Conservation (phyloP, 2,888 invertebrate species). For the Apamea anceps region DNA sequence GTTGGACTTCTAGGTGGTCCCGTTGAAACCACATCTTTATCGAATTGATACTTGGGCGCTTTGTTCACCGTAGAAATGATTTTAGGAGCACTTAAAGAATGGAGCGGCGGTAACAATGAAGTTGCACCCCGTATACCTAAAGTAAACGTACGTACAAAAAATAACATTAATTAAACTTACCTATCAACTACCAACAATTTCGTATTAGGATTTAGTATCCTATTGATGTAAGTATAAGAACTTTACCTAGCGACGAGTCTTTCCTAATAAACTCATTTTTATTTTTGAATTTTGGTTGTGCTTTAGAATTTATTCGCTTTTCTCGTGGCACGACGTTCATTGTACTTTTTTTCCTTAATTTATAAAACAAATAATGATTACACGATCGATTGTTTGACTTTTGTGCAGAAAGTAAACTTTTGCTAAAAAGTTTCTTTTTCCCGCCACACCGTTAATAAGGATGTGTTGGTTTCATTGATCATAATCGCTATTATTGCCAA, state of each 20-base stretch:
- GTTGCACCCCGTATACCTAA: slow-evolving; percentile 80
- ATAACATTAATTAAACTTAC: not conserved
- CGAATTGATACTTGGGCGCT: slow-evolving; percentile 82
- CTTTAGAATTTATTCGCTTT: slow-evolving; percentile 69
- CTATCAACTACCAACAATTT: not conserved
- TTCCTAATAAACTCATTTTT: slow-evolving; percentile 81
- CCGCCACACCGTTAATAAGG: slow-evolving; percentile 26
- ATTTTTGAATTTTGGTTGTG: slow-evolving; percentile 71
- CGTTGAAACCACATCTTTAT: slow-evolving; percentile 65
- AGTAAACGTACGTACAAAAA: not conserved
- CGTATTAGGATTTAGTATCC: not conserved
- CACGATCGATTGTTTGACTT: not conserved
- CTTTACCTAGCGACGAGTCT: slow-evolving; percentile 78
- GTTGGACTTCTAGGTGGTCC: slow-evolving; percentile 69
- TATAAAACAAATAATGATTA: not conserved
- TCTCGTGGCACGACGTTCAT: slow-evolving; percentile 86
- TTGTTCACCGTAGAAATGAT: slow-evolving; percentile 68
- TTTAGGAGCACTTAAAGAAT: slow-evolving; percentile 67
- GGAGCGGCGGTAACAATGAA: slow-evolving; percentile 69
- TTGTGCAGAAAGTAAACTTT: no score
- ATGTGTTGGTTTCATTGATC: not conserved
- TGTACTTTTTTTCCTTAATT: slow-evolving; percentile 40
- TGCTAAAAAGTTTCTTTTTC: slow-evolving; percentile 28
- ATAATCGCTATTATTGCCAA: not conserved
- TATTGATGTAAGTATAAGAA: not conserved